These are phyloP conservation scores for Pygmarrhopalites habei DNA, from an alignment of 1,140 invertebrate genomes.

Conservation along the genomic window DNA sequence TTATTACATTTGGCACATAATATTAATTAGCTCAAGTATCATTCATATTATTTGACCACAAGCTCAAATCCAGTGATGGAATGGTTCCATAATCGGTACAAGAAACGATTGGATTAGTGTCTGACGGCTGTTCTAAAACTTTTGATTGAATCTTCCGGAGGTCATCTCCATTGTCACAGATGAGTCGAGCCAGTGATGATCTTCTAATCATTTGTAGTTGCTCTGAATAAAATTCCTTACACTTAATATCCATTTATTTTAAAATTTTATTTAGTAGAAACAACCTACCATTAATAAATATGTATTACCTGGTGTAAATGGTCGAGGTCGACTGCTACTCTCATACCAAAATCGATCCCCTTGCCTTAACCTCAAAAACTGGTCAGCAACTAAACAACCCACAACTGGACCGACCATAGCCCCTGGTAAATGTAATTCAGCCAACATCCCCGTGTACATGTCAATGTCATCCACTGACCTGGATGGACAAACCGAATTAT, in stretches of 20 bases:
- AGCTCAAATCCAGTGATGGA: constrained; percentile 2
- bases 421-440: constrained; percentile 60
- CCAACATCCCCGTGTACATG: constrained; percentile 73
- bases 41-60: no score
- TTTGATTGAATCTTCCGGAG: constrained; percentile 63
- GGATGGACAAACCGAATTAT: constrained; percentile 29
- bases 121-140: constrained; percentile 55
- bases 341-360: constrained; percentile 77
- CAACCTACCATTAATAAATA: neutral
- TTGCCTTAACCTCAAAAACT: constrained; percentile 68
- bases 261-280: neutral
- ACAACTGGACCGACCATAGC: constrained; percentile 74
- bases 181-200: constrained; percentile 68
- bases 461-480: constrained; percentile 75
- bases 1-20: no score
- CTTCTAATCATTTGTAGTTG: constrained; percentile 82
- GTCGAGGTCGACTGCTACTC: neutral
- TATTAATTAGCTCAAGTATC: no score
- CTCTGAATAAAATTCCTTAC: constrained; percentile 55
- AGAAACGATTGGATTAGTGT: constrained; percentile 12
- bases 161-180: constrained; percentile 81
- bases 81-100: neutral
- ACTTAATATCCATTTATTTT: constrained; percentile 44
- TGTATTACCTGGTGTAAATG: neutral
- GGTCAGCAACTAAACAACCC: constrained; percentile 74